Percentiles rank a stretch among this genome's conserved stretches.
phyloP scores from a whole-genome alignment of 1,140 invertebrate genomes.

The Episyrphus balteatus region DNA sequence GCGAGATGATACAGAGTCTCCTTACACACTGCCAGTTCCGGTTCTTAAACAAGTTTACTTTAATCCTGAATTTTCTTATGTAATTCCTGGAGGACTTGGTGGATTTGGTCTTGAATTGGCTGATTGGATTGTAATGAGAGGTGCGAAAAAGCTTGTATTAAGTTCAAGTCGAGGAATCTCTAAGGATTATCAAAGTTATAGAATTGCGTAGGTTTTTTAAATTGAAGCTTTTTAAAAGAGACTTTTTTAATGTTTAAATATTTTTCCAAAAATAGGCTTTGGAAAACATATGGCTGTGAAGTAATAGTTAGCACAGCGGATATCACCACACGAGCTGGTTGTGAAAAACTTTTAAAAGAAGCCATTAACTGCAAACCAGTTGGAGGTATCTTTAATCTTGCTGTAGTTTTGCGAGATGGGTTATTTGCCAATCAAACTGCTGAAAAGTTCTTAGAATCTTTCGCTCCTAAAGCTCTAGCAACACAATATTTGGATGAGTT shows the following conservation, averaged over 20 bases:
- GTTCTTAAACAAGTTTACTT: conserved; percentile 37
- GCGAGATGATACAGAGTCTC: conserved; percentile 15
- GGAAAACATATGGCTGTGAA: conserved; percentile 50
- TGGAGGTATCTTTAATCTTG: conserved; percentile 74
- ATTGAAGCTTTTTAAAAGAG: neutral
- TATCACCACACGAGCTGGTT: conserved; percentile 49
- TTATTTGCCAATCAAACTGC: conserved; percentile 51
- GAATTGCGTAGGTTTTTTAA: conserved; percentile 40
- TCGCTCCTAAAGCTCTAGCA: conserved; percentile 48
- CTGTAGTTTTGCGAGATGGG: conserved; percentile 54
- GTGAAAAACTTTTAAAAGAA: conserved; percentile 47
- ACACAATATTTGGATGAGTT: conserved; percentile 49
- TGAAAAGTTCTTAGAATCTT: conserved; percentile 44
- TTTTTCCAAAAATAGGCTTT: conserved; percentile 38
- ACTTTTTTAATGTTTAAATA: neutral
- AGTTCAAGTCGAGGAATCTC: conserved; percentile 66
- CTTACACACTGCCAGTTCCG: conserved; percentile 19
- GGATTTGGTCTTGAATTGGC: conserved; percentile 86
- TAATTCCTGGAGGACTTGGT: conserved; percentile 66
- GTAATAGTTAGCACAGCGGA: conserved; percentile 53
- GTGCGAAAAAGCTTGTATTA: conserved; percentile 65
- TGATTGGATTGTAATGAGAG: conserved; percentile 74
- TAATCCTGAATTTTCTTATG: conserved; percentile 39
- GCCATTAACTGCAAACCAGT: conserved; percentile 49
- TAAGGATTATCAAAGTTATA: conserved; percentile 66